Percentiles rank a stretch among this genome's conserved stretches.
Conservation (phyloP, 1,140 invertebrate species). For the Anoplophora glabripennis region DNA sequence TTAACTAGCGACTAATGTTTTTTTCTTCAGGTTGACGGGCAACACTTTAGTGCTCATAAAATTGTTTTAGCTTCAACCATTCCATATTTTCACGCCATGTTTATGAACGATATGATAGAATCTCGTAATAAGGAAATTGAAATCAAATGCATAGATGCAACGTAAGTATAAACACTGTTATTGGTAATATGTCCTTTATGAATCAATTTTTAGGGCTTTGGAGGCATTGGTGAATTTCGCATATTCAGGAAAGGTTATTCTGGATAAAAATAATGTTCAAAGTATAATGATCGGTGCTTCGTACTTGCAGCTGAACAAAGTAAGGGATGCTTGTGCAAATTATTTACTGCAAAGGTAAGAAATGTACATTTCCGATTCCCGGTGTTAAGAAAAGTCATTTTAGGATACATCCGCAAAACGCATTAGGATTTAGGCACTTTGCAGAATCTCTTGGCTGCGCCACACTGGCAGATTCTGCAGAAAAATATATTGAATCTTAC, state of each 20-base stretch:
- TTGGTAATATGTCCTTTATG: not conserved
- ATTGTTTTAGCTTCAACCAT: conserved; percentile 84
- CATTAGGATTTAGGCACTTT: conserved; percentile 79
- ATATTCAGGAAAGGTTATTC: conserved; percentile 76
- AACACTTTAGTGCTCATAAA: conserved; percentile 78
- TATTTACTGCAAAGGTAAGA: conserved; percentile 69
- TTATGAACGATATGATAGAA: conserved; percentile 86
- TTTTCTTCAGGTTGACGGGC: conserved; percentile 69
- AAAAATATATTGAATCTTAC: conserved; percentile 81
- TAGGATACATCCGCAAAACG: conserved; percentile 80
- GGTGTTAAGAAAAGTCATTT: conserved; percentile 21
- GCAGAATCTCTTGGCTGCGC: conserved; percentile 78
- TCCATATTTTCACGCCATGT: conserved; percentile 92
- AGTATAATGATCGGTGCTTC: conserved; percentile 84
- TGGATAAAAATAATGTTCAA: conserved; percentile 81
- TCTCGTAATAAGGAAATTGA: conserved; percentile 79
- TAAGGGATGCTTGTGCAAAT: conserved; percentile 80
- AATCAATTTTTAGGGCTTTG: conserved; percentile 62
- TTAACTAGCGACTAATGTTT: not conserved
- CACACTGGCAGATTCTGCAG: conserved; percentile 68
- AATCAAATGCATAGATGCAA: conserved; percentile 77
- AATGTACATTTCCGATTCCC: not conserved
- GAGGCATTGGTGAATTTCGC: conserved; percentile 85
- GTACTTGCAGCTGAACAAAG: conserved; percentile 77
- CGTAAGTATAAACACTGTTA: conserved; percentile 54